phyloP scores from a whole-genome alignment of 92 coral and sea anemone genomes.

The Metridium senile region DNA sequence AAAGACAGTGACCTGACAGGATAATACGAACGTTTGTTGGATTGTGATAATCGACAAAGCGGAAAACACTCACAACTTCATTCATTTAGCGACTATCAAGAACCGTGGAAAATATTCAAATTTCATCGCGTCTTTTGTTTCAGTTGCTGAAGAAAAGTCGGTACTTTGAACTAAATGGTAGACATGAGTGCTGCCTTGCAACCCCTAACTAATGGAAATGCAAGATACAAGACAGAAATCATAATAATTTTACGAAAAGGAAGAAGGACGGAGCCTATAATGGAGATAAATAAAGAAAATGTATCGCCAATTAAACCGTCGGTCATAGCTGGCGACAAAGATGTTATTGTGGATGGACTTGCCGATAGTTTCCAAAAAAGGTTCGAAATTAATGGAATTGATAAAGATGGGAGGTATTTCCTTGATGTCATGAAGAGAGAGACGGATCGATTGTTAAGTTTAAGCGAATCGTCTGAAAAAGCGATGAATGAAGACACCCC shows the following conservation, averaged over 20 bases:
- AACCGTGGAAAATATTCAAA: slow-evolving; percentile 26
- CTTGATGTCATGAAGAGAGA: slow-evolving; percentile 75
- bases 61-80: slow-evolving; percentile 27
- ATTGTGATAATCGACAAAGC: slow-evolving; percentile 25
- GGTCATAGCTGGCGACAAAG: slow-evolving; percentile 37
- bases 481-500: slow-evolving; percentile 76
- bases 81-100: slow-evolving; percentile 12
- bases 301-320: slow-evolving; percentile 60
- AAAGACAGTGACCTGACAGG: slow-evolving; percentile 2
- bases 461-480: slow-evolving; percentile 66
- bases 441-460: slow-evolving; percentile 69
- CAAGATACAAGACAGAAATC: slow-evolving; percentile 81
- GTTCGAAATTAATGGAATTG: slow-evolving; percentile 58
- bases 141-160: slow-evolving; percentile 40
- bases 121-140: slow-evolving; percentile 32
- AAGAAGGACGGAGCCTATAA: slow-evolving; percentile 65
- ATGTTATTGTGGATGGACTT: slow-evolving; percentile 45
- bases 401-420: slow-evolving; percentile 86
- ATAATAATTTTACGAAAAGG: slow-evolving; percentile 80
- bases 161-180: slow-evolving; percentile 15
- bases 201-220: slow-evolving; percentile 50
- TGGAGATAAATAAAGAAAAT: slow-evolving; percentile 74
- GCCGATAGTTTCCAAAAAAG: slow-evolving; percentile 76
- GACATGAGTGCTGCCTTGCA: slow-evolving; percentile 43
- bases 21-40: neutral